Evolutionary conservation across 2,113 vertebrate species (phyloP).

Genomic region (Indicator indicator): DNA sequence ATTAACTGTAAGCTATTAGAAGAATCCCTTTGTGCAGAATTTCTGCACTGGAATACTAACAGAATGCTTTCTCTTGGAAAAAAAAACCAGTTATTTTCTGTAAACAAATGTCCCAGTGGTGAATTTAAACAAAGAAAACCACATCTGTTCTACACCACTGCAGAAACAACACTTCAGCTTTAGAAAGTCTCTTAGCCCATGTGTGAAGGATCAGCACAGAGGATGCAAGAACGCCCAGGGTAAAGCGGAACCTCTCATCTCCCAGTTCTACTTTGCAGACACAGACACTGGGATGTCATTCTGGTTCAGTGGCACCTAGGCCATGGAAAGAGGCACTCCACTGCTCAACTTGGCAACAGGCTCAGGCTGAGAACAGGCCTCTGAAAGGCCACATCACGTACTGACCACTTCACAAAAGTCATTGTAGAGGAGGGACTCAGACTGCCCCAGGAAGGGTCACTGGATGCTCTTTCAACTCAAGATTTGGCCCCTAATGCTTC

Average conservation of each 20-base stretch:
- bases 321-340: neutral
- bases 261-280: neutral
- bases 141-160: neutral
- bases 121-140: neutral
- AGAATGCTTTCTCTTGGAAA: neutral
- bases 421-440: neutral
- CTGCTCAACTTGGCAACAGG: neutral
- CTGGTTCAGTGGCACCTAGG: accelerated
- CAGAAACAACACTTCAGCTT: neutral
- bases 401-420: neutral
- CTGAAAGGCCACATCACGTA: neutral
- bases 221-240: neutral
- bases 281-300: neutral
- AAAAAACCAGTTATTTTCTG: neutral
- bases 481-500: neutral
- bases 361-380: neutral
- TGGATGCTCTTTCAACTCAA: neutral
- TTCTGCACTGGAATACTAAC: neutral
- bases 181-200: neutral
- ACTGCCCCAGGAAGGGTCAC: neutral
- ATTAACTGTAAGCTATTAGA: neutral
- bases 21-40: neutral
- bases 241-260: neutral
- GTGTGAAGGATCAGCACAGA: neutral
- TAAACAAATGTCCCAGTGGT: neutral